Percentiles rank a stretch among this genome's conserved stretches.
Evolutionary conservation across 2,797 vertebrate species (phyloP).

Genomic region (Choloepus didactylus): DNA sequence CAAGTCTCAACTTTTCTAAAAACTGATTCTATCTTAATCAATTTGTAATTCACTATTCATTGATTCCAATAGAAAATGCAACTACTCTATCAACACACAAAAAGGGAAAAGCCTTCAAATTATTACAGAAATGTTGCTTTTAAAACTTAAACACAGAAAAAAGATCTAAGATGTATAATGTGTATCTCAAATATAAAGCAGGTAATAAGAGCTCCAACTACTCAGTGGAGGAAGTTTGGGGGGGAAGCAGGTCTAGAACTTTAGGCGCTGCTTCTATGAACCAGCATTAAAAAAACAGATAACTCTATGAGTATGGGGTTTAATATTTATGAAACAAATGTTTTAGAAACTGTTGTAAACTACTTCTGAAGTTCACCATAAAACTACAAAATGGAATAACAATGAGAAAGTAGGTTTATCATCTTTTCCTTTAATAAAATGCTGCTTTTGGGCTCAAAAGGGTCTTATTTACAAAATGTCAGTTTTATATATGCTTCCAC

Average conservation of each 20-base stretch:
- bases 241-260: neutral
- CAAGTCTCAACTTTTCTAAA: slow-evolving; percentile 43
- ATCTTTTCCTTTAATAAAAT: slow-evolving; percentile 30
- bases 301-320: neutral
- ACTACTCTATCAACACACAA: neutral
- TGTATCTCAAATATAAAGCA: slow-evolving; percentile 41
- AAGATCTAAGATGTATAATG: neutral
- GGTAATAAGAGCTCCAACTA: neutral
- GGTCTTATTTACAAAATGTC: neutral
- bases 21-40: slow-evolving; percentile 47
- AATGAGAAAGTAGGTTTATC: slow-evolving; percentile 4
- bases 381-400: neutral
- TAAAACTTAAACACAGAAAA: slow-evolving; percentile 63
- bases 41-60: slow-evolving; percentile 23
- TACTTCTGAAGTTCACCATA: neutral
- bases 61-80: neutral
- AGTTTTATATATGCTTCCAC: neutral
- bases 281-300: neutral
- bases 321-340: slow-evolving; percentile 37
- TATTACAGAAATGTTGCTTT: slow-evolving; percentile 32
- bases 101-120: slow-evolving; percentile 28
- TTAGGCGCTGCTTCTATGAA: neutral
- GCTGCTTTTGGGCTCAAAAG: neutral
- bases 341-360: slow-evolving; percentile 35
- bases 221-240: neutral